These are phyloP conservation scores for Cataglyphis hispanica DNA, from an alignment of 1,140 invertebrate species.

Conservation along the genomic window DNA sequence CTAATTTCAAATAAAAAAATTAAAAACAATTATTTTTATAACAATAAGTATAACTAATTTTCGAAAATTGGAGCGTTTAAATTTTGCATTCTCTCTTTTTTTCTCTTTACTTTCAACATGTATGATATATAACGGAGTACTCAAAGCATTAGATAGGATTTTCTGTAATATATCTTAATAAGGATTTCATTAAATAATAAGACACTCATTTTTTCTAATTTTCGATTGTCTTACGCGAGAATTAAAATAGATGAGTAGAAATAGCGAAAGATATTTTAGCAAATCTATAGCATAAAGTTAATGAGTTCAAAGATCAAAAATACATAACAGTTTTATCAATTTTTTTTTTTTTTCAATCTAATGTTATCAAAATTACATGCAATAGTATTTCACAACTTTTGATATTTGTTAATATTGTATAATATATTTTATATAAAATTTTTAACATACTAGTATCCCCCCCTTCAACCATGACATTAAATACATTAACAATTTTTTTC, in stretches of 20 bases:
- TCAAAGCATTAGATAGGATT: not conserved
- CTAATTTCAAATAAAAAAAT: not conserved
- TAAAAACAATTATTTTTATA: not conserved
- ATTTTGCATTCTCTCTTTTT: not conserved
- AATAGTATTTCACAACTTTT: slow-evolving; percentile 17
- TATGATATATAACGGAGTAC: not conserved
- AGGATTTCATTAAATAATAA: not conserved
- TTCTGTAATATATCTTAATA: slow-evolving; percentile 24
- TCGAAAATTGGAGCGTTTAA: not conserved
- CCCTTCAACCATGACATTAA: not conserved
- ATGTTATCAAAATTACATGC: not conserved
- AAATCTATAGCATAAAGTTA: slow-evolving; percentile 2
- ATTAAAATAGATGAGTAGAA: slow-evolving; percentile 7
- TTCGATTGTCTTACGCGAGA: slow-evolving; percentile 1
- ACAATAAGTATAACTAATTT: not conserved
- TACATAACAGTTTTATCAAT: not conserved
- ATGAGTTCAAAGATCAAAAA: not conserved
- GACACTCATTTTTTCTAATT: slow-evolving; percentile 19
- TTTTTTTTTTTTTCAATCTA: slow-evolving; percentile 19
- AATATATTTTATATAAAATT: slow-evolving; percentile 1
- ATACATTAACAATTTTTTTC: slow-evolving; percentile 14
- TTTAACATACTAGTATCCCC: not conserved
- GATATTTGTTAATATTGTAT: slow-evolving; percentile 2
- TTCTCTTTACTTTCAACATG: not conserved
- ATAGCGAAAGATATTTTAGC: not conserved